Evolutionary conservation across 2,113 vertebrate genomes (phyloP).

Genomic region (Kryptolebias marmoratus): DNA sequence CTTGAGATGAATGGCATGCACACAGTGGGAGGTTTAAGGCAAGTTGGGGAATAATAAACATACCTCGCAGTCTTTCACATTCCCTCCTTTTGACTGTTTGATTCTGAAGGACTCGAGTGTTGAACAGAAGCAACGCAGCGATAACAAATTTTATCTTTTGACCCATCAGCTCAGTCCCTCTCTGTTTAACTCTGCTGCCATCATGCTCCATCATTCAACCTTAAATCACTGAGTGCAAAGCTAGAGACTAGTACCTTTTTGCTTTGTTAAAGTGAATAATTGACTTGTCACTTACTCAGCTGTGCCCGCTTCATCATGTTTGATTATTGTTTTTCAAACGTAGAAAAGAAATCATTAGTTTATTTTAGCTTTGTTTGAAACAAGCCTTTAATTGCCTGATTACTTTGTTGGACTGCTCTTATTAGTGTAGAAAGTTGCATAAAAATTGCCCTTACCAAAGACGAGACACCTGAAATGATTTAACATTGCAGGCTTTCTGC

Average conservation of each 20-base stretch:
- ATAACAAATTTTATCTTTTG: constrained; percentile 39
- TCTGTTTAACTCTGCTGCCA: constrained; percentile 24
- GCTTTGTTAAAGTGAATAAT: constrained; percentile 65
- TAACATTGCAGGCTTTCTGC: no score
- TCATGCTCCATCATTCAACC: constrained; percentile 12
- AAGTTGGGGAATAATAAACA: neutral
- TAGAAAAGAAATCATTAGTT: constrained; percentile 2
- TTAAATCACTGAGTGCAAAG: constrained; percentile 5
- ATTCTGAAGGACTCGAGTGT: constrained; percentile 41
- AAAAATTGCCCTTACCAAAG: neutral
- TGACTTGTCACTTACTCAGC: constrained; percentile 56
- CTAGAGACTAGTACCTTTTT: constrained; percentile 57
- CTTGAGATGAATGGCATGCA: constrained; percentile 3
- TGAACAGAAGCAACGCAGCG: constrained; percentile 42
- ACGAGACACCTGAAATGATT: no score
- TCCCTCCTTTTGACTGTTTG: constrained; percentile 5
- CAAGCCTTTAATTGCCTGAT: constrained; percentile 44
- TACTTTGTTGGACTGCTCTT: constrained; percentile 37
- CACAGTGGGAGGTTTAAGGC: neutral
- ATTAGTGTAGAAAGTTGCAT: constrained; percentile 30
- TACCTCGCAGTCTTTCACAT: neutral
- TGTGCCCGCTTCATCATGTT: neutral
- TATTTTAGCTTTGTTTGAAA: constrained; percentile 40
- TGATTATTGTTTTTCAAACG: constrained; percentile 16
- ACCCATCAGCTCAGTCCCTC: constrained; percentile 21